Evolutionary conservation across 2,113 vertebrate species (phyloP), one percentile per base, ranked within the genome.

Genomic region (Alosa alosa): DNA sequence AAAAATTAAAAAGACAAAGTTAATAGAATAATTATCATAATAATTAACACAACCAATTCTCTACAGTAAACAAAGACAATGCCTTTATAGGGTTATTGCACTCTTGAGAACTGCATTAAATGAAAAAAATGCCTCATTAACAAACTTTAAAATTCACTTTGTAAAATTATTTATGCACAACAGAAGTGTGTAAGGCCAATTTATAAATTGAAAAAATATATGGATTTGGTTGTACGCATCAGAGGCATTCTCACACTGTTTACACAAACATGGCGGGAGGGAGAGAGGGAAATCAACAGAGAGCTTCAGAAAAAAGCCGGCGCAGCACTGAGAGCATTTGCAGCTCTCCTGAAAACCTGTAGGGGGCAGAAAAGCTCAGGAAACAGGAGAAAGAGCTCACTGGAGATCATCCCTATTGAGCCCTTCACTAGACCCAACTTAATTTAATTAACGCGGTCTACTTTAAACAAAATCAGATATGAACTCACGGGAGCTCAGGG

Each of bases 371-470:
- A 84, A 89, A 92, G 88, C 90, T 94, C 92, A 94, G 89, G 82
- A 82, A 95, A 94, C 88, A 3, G 13, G 82, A 50, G 72, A 68
- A 41, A 81, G 60, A 84, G 87, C 89, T 89, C 91, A 92, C 90
- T 85, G 68, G 93, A 93, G 91, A 94, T 90, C 87, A 82, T 89
- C 88, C 93, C 93, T 89, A 91, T 91, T 93, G 94, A 89, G 91
- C 90, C 92, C 94, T 93, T 94, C 93, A 93, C 92, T 94, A 94
- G 92, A 94, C 91, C 94, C 92, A 92, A 91, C 91, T 93, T 95
- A 90, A 95, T 95, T 94, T 94, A 95, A 95, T 95, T 94, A 94
- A 94, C 88, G 88, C 92, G 92, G 92, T 93, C 92, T 86, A 94
- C 94, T 94, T 95, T 95, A 94, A 94, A 95, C 93, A 94, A 93